Percentiles rank a stretch among this genome's conserved stretches.
Conservation (phyloP, 2,797 vertebrate species). For the Morus bassanus region DNA sequence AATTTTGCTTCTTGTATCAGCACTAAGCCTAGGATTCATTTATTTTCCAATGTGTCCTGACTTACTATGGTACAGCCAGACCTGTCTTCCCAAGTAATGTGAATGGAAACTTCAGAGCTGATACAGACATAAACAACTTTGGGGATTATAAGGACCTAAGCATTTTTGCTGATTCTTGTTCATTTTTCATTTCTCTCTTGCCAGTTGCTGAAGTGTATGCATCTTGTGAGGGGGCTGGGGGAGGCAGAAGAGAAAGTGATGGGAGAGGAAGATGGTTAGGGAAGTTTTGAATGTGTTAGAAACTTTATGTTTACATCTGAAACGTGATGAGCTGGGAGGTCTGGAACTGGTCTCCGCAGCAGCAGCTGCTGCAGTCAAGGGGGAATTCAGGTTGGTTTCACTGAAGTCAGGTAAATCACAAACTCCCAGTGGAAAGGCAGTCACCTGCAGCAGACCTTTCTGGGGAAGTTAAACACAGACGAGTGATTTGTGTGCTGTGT, state of each 20-base stretch:
- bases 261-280: neutral
- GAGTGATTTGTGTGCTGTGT: fast-evolving
- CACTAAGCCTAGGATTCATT: neutral
- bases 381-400: neutral
- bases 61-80: neutral
- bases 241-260: neutral
- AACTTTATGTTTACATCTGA: neutral
- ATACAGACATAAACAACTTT: neutral
- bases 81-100: neutral
- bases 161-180: neutral
- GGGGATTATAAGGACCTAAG: neutral
- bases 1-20: neutral
- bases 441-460: neutral
- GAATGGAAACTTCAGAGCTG: neutral
- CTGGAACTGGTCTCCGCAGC: neutral
- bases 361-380: neutral
- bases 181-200: neutral
- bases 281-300: neutral
- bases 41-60: neutral
- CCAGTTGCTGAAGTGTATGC: neutral
- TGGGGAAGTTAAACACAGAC: neutral
- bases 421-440: neutral
- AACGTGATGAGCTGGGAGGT: neutral
- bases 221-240: neutral
- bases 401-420: neutral